Base-by-base conservation (phyloP, 2,888 invertebrate species). In the Cactoblastis cactorum region DNA sequence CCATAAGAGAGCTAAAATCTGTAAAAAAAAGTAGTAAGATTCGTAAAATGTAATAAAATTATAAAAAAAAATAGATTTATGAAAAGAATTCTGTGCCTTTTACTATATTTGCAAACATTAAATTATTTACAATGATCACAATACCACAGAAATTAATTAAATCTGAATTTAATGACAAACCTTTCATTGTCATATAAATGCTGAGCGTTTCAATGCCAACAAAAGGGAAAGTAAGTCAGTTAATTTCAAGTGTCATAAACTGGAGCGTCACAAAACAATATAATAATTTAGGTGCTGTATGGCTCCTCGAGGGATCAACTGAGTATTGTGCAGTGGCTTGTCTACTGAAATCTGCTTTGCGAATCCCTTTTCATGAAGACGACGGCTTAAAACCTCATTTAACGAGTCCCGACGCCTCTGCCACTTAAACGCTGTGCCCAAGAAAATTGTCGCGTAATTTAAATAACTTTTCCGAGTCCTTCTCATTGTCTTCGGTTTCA, bases 361-460 rank as follows among this genome's bases (percentile, higher is more conserved):
- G 77, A 77, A 80, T 81, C 76, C 82, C 82, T 77, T 81, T 80
- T 76, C 77, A 77, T 71, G 77, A 73, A 71, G 72, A 75, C 68
- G 76, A 65, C 67, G 80, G 82, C 82, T 86, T 84, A 80, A 85
- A 86, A 84, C 84, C 79, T 84, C 85, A 84, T 88, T 88, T 83
- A 81, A 77, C 64, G 73, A 69, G 74, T 67, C 80, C 64, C 76
- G 69, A 74, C 80, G 80, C 76, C 75, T 79, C 70, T 71, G 60
- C 80, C 80, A 80, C 82, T 84, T 80, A 80, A 74, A 77, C 78
- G 74, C 73, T 82, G 77, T 78, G 69, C 69, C 71, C 69, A 78
- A 79, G 83, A 84, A 84, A 84, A 84, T 84, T 84, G 81, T 84
- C 83, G 81, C 79, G 72, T 83, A 80, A 85, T 84, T 87, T 86